phyloP scores from a whole-genome alignment of 2,797 vertebrate species.

The Phyllotis vaccarum region DNA sequence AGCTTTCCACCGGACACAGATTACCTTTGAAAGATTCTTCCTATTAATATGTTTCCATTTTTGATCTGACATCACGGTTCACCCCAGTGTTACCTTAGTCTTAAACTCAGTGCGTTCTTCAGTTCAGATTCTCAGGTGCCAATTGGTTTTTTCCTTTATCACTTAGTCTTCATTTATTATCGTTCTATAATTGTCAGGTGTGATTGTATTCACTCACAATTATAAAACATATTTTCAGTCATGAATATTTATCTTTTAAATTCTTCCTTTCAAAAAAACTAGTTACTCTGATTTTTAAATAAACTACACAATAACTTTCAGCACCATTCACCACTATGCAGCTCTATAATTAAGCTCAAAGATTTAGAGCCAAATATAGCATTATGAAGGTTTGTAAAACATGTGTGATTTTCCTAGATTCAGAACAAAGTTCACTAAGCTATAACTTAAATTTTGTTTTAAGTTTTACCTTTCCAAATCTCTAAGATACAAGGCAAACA shows the following conservation, averaged over 20 bases:
- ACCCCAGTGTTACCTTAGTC: not conserved
- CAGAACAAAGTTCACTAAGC: slow-evolving; percentile 60
- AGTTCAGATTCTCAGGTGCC: not conserved
- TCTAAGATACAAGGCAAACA: not conserved
- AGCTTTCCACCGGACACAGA: not conserved
- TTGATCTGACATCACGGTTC: not conserved
- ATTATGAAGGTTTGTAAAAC: slow-evolving; percentile 63
- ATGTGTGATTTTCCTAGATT: slow-evolving; percentile 54
- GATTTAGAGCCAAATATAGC: slow-evolving; percentile 71
- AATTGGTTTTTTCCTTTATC: not conserved
- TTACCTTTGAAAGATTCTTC: not conserved
- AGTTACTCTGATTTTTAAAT: slow-evolving; percentile 75
- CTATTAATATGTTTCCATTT: not conserved
- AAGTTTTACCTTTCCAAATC: not conserved
- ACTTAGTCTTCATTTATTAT: slow-evolving; percentile 33
- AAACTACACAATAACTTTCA: slow-evolving; percentile 70
- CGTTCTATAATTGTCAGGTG: slow-evolving; percentile 25
- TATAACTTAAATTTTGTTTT: not conserved
- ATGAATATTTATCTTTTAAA: slow-evolving; percentile 61
- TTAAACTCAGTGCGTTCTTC: not conserved
- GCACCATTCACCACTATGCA: slow-evolving; percentile 68
- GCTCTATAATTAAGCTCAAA: slow-evolving; percentile 65
- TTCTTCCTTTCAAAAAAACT: slow-evolving; percentile 64
- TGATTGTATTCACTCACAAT: slow-evolving; percentile 12
- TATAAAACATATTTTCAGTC: slow-evolving; percentile 62